Evolutionary conservation across 2,113 vertebrate species (phyloP), one percentile per base, ranked within the genome.

Genomic region (Murina feae): DNA sequence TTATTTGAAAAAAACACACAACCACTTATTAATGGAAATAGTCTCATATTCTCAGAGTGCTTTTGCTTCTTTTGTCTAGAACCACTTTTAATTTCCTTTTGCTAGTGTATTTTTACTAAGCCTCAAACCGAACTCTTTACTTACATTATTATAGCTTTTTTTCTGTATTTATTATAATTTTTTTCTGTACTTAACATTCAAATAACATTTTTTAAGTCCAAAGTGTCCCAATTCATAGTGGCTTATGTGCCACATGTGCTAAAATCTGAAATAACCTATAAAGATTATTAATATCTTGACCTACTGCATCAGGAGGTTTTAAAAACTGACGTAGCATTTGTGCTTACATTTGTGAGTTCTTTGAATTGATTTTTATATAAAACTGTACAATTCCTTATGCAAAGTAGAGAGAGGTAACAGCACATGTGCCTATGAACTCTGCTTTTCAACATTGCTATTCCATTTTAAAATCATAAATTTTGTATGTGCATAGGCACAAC

Each of bases 401-500:
- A 58, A 92, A 92, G 83, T 87, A 30, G 9, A 82, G 47, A 74
- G 6, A 47, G 20, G 28, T 53, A 65, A n/a, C 35, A 58, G 9
- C 21, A 39, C 3, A 28, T n/a, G 18, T 75, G 51, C 47, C 71
- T 58, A 17, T 37, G 32, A 78, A 32, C 20, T 49, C 35, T 68
- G 53, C 66, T 86, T 95, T 94, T 95, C 32, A 49, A 69, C 9
- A 55, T 69, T 69, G 58, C 44, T 80, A 95, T 94, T 94, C 35
- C 47, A 32, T 91, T 78, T 94, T 76, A 49, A 82, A 93, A 96
- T 30, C 21, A 53, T 55, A 83, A 86, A 42, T 66, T 92, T 90
- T 88, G 63, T 37, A 95, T 75, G 53, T 79, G 86, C 60, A 14
- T n/a, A 95, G 63, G 35, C 65, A 91, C 78, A 93, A 65, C 68